phyloP scores from a whole-genome alignment of 2,888 invertebrate species.

The Drosophila demipolita region DNA sequence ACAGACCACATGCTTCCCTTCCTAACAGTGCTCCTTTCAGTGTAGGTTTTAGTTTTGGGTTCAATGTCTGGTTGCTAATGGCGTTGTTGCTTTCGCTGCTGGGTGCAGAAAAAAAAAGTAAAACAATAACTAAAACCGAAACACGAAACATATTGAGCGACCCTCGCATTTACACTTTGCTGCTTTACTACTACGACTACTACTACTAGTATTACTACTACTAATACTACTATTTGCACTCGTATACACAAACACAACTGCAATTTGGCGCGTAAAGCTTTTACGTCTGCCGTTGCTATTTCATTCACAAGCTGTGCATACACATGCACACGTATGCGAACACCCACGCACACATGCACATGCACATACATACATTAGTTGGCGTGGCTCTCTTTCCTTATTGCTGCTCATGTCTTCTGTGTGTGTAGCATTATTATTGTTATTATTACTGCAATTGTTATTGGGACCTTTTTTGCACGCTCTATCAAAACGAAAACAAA shows the following conservation, averaged over 20 bases:
- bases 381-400: slow-evolving; percentile 1
- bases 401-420: not conserved
- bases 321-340: slow-evolving; percentile 10
- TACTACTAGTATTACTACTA: slow-evolving; percentile 13
- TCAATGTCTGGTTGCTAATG: slow-evolving; percentile 40
- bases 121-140: not conserved
- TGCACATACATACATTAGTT: not conserved
- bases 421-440: slow-evolving; percentile 2
- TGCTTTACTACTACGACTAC: not conserved
- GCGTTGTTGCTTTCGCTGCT: not conserved
- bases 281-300: slow-evolving; percentile 9
- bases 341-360: slow-evolving; percentile 13
- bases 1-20: not conserved
- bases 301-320: slow-evolving; percentile 54
- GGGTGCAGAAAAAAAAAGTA: not conserved
- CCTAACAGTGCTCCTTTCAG: not conserved
- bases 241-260: slow-evolving; percentile 22
- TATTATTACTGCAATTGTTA: slow-evolving; percentile 22
- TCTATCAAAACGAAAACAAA: slow-evolving; percentile 25
- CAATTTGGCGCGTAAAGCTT: slow-evolving; percentile 55
- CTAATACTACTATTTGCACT: slow-evolving; percentile 17
- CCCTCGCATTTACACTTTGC: slow-evolving; percentile 13
- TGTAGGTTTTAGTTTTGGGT: slow-evolving; percentile 30
- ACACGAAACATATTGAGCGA: slow-evolving; percentile 5
- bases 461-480: slow-evolving; percentile 6